phyloP scores from a whole-genome alignment of 2,797 vertebrate genomes.

The Benthosema pterotum region DNA sequence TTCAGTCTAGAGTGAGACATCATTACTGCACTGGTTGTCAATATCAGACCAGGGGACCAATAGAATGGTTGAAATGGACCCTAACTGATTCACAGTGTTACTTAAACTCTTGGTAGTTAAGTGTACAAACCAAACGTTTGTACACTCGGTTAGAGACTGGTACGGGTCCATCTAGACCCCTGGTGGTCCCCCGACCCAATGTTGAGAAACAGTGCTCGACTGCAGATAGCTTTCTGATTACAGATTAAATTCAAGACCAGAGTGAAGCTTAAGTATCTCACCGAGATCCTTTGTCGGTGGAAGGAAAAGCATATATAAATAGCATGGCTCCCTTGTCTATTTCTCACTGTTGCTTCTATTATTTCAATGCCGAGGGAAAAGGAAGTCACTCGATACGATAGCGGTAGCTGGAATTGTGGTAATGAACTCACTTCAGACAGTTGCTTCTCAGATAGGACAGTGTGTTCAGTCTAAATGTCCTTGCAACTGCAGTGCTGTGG shows the following conservation, averaged over 20 bases:
- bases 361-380: conserved; percentile 12
- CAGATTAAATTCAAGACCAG: not conserved
- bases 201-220: too few species aligned
- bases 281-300: conserved; percentile 1
- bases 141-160: too few species aligned
- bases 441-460: not conserved
- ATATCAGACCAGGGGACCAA: too few species aligned
- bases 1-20: too few species aligned
- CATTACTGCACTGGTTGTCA: too few species aligned
- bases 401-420: not conserved
- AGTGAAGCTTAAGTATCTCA: not conserved
- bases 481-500: not conserved
- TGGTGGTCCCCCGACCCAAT: too few species aligned
- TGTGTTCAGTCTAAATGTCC: conserved; percentile 4
- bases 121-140: too few species aligned
- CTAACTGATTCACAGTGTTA: too few species aligned
- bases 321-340: not conserved
- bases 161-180: too few species aligned
- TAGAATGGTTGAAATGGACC: too few species aligned
- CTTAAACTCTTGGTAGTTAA: too few species aligned
- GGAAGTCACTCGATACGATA: not conserved
- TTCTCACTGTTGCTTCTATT: not conserved
- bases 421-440: conserved; percentile 1
- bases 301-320: conserved; percentile 4
- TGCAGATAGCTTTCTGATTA: not conserved